Percentiles rank a stretch among this genome's conserved stretches.
phyloP scores from a whole-genome alignment of 2,797 vertebrate species.

The Argya squamiceps region DNA sequence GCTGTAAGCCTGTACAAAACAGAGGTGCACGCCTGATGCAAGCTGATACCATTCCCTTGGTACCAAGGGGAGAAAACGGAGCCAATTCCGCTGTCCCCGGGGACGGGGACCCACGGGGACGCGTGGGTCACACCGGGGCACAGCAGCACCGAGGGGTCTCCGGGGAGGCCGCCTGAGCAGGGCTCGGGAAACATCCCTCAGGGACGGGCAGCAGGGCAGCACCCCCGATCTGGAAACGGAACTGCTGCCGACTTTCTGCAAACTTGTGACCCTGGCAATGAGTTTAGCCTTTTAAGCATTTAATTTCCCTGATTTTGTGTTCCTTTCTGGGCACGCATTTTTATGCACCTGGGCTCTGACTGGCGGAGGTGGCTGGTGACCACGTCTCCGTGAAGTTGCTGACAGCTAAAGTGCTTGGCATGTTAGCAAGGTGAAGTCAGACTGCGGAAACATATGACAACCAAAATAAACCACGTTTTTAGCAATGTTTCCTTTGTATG shows the following conservation, averaged over 20 bases:
- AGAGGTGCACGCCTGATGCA: neutral
- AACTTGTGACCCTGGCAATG: neutral
- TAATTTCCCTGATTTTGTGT: neutral
- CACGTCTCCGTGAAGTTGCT: neutral
- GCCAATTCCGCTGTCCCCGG: neutral
- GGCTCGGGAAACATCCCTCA: neutral
- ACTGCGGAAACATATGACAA: neutral
- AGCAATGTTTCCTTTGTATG: neutral
- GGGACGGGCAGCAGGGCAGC: neutral
- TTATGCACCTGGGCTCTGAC: neutral
- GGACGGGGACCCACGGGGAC: neutral
- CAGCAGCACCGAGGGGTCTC: neutral
- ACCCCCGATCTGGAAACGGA: rapidly evolving
- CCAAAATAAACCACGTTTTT: neutral
- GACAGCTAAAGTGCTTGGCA: neutral
- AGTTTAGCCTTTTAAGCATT: neutral
- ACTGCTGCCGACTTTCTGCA: rapidly evolving
- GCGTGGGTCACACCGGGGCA: neutral
- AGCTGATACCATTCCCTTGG: neutral
- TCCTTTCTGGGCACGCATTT: neutral
- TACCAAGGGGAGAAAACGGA: neutral
- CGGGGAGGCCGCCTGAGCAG: no score
- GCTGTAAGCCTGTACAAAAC: rapidly evolving
- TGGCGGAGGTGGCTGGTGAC: neutral
- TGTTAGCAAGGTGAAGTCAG: neutral